Percentiles rank a stretch among this genome's conserved stretches.
These are phyloP conservation scores for Conus canariensis DNA, from an alignment of 2,888 invertebrate genomes.

Conservation along the genomic window DNA sequence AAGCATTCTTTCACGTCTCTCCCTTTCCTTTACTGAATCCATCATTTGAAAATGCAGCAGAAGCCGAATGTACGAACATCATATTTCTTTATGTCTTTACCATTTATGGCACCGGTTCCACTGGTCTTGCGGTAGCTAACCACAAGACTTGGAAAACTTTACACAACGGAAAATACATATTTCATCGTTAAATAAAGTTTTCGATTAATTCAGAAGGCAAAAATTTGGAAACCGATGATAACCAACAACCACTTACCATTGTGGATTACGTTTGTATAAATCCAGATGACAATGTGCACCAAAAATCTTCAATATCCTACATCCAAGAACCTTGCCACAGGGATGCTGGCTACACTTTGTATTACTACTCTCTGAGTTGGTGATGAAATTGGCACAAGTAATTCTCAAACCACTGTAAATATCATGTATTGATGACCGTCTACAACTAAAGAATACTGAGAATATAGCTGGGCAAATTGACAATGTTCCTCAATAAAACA, in stretches of 20 bases:
- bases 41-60: too few relatives aligned
- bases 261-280: conserved; percentile 26
- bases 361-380: conserved; percentile 4
- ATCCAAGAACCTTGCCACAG: not conserved
- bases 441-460: not conserved
- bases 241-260: conserved; percentile 30
- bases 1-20: too few relatives aligned
- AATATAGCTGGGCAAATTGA: not conserved
- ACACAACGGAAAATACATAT: not conserved
- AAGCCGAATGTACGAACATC: too few relatives aligned
- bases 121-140: not conserved
- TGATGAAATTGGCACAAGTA: not conserved
- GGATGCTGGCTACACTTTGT: conserved; percentile 6
- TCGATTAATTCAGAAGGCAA: not conserved
- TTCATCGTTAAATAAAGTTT: not conserved
- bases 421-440: not conserved
- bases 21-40: too few relatives aligned
- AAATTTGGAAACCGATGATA: not conserved
- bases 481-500: not conserved
- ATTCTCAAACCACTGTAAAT: not conserved
- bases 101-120: conserved; percentile 37
- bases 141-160: not conserved
- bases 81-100: not conserved
- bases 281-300: conserved; percentile 8
- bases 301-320: not conserved